Base-by-base conservation (phyloP, 2,888 invertebrate genomes). In the Ferrisia virgata region DNA sequence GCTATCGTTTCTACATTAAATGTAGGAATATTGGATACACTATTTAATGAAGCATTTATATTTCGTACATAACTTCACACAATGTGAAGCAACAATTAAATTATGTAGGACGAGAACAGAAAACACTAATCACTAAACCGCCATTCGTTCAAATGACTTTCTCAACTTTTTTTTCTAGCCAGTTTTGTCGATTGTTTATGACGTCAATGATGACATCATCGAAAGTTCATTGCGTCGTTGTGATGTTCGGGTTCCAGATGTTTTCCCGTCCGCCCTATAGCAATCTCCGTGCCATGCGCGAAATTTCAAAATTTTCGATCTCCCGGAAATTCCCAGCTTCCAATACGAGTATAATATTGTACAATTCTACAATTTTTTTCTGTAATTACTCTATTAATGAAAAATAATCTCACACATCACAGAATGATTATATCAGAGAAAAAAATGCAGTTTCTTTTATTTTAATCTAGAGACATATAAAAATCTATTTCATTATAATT, bases 81-180 rank as follows among this genome's bases (percentile, higher is more conserved):
- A 28, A 64, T n/a, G 33, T 72, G 72, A 72, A 72, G 72, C 72
- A 72, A 72, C 72, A 72, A 72, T 72, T 72, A 72, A 43, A 72
- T 72, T n/a, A 72, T n/a, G 33, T 31, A 33, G 64, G n/a, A 72
- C 72, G 28, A 72, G n/a, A 72, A 72, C 64, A 22, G 31, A 64
- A 64, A 72, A 72, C 72, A 72, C 72, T 72, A 72, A 72, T 72
- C 72, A 72, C 72, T 72, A 72, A 72, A 72, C 72, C 72, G 72
- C 72, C 72, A 72, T 72, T 72, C 72, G n/a, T 72, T 72, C 31
- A 72, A 72, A 72, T 72, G 72, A 33, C 72, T 72, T 69, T 72
- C 72, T n/a, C 33, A 5, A 33, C 8, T 25, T 72, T 25, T 72
- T 72, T 72, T 72, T 72, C 36, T 72, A 33, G 72, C 72, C 72